A percentile compares a stretch with the other conserved stretches of the same genome.
phyloP scores from a whole-genome alignment of 2,888 invertebrate species.

The Cheilosia pagana region DNA sequence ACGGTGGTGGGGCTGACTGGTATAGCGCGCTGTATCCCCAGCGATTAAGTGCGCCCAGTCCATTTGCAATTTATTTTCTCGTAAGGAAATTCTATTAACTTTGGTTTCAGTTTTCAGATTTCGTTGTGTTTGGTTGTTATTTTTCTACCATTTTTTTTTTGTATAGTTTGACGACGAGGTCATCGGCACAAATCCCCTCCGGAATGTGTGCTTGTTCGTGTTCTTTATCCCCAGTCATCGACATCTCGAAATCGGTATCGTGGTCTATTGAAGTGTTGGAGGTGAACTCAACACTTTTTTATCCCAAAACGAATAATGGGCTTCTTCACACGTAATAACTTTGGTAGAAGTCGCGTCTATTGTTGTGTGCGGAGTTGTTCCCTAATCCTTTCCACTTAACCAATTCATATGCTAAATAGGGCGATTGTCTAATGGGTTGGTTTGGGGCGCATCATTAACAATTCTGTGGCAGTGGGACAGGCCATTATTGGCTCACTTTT shows the following conservation, averaged over 20 bases:
- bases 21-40: slow-evolving; percentile 14
- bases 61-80: slow-evolving; percentile 63
- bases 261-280: slow-evolving; percentile 40
- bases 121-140: neutral
- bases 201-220: slow-evolving; percentile 59
- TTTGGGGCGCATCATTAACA: neutral
- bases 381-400: slow-evolving; percentile 52
- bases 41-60: slow-evolving; percentile 56
- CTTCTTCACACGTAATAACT: slow-evolving; percentile 56
- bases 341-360: slow-evolving; percentile 23
- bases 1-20: slow-evolving; percentile 20
- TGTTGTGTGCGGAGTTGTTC: slow-evolving; percentile 34
- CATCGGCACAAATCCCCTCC: slow-evolving; percentile 60
- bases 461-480: slow-evolving; percentile 46
- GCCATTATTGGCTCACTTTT: neutral
- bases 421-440: neutral
- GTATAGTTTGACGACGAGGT: slow-evolving; percentile 29
- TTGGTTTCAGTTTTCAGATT: slow-evolving; percentile 9
- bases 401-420: slow-evolving; percentile 65
- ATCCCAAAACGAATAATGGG: slow-evolving; percentile 28
- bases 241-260: neutral
- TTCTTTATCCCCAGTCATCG: slow-evolving; percentile 8
- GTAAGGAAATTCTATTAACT: slow-evolving; percentile 68
- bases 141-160: neutral
- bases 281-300: slow-evolving; percentile 38